Evolutionary conservation across 2,113 vertebrate genomes (phyloP).

Genomic region (Arothron firmamentum): DNA sequence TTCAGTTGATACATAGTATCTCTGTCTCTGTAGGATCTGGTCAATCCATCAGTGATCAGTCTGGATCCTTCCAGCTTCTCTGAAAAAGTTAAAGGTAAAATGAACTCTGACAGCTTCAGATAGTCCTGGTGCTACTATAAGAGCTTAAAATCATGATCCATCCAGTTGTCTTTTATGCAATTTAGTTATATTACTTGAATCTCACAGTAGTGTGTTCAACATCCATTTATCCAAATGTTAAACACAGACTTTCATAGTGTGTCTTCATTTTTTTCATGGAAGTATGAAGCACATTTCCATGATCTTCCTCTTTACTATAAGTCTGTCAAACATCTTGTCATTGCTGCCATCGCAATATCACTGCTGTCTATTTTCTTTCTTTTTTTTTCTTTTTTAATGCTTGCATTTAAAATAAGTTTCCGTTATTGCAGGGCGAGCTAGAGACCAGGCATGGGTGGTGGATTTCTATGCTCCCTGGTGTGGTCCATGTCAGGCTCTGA

Average conservation of each 20-base stretch:
- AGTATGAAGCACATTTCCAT: no score
- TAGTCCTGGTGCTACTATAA: not conserved
- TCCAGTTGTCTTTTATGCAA: no score
- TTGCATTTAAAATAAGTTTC: not conserved
- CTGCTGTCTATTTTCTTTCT: not conserved
- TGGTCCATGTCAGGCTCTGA: slow-evolving; percentile 90
- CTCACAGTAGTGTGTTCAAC: no score
- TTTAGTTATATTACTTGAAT: no score
- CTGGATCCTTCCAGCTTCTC: slow-evolving; percentile 83
- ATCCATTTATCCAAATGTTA: no score
- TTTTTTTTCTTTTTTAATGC: not conserved
- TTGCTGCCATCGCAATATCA: no score
- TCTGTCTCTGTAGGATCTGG: slow-evolving; percentile 83
- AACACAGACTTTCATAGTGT: no score
- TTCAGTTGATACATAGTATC: not conserved
- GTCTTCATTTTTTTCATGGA: no score
- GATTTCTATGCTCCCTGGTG: slow-evolving; percentile 98
- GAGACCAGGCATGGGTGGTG: slow-evolving; percentile 85
- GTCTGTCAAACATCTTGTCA: no score
- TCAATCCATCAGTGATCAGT: slow-evolving; percentile 83
- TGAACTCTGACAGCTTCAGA: not conserved
- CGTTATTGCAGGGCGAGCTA: slow-evolving; percentile 33
- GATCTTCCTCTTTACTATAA: no score
- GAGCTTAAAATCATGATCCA: no score
- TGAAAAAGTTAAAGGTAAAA: slow-evolving; percentile 68